Conservation (phyloP, 2,797 vertebrate species). For the Oreochromis grahami region DNA sequence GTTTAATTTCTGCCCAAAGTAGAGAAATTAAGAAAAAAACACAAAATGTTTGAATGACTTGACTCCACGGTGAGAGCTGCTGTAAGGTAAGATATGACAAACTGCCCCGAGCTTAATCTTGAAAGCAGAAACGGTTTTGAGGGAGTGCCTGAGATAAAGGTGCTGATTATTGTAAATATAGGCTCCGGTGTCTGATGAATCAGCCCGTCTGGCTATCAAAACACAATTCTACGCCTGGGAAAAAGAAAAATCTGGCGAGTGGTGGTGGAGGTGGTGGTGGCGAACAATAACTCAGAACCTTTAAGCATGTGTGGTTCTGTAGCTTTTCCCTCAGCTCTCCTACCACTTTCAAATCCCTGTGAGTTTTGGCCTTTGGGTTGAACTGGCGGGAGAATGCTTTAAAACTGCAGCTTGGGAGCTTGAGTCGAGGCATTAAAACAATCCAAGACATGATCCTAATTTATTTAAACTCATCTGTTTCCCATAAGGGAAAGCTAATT, state of each 20-base stretch:
- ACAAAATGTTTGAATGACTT: slow-evolving; percentile 54
- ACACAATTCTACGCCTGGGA: slow-evolving; percentile 11
- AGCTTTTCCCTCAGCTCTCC: slow-evolving; percentile 50
- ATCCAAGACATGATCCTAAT: slow-evolving; percentile 70
- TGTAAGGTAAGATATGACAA: slow-evolving; percentile 45
- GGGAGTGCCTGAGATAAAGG: slow-evolving; percentile 42
- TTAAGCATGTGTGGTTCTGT: slow-evolving; percentile 9
- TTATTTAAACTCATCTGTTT: slow-evolving; percentile 77
- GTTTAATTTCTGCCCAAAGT: slow-evolving; percentile 44
- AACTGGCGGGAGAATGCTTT: slow-evolving; percentile 63
- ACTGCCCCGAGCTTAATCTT: slow-evolving; percentile 31
- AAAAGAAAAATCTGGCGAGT: slow-evolving; percentile 5
- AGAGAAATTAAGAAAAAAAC: slow-evolving; percentile 60
- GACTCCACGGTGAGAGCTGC: slow-evolving; percentile 15
- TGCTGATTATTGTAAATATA: slow-evolving; percentile 44
- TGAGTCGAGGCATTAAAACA: slow-evolving; percentile 61
- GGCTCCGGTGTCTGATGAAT: slow-evolving; percentile 33
- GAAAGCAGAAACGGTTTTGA: slow-evolving; percentile 25
- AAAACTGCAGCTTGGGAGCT: slow-evolving; percentile 51
- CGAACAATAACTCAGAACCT: slow-evolving; percentile 24
- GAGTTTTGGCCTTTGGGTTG: slow-evolving; percentile 36
- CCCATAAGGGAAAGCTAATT: slow-evolving; percentile 68
- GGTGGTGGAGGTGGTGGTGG: neutral
- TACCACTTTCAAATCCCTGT: slow-evolving; percentile 48
- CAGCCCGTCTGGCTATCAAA: slow-evolving; percentile 29